Percentiles rank a stretch among this genome's conserved stretches.
phyloP scores from a whole-genome alignment of 2,888 invertebrate species.

The Lithophane semibrunnea region DNA sequence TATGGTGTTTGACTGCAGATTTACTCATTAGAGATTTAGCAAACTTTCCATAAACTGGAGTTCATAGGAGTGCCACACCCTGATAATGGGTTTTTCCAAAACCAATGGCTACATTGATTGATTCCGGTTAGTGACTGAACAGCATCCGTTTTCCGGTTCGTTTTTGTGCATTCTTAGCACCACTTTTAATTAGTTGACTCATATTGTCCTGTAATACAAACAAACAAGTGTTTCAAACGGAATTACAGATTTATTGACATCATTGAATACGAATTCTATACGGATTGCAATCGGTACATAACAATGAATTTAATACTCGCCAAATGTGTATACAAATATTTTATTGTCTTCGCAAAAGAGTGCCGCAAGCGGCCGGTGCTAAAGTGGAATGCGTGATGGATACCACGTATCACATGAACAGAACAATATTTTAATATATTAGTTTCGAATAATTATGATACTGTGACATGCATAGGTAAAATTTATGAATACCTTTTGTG shows the following conservation, averaged over 20 bases:
- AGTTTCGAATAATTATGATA: conserved; percentile 33
- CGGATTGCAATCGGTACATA: conserved; percentile 42
- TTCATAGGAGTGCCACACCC: background rate
- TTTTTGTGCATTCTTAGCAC: conserved; percentile 30
- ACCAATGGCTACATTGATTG: background rate
- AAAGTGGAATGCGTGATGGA: conserved; percentile 56
- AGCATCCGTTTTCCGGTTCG: conserved; percentile 45
- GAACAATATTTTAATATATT: conserved; percentile 49
- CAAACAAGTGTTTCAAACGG: conserved; percentile 27
- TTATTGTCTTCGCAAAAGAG: conserved; percentile 60
- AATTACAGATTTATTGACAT: conserved; percentile 43
- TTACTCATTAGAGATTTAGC: conserved; percentile 6
- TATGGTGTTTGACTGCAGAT: background rate
- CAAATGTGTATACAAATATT: conserved; percentile 64
- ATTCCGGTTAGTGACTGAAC: conserved; percentile 26
- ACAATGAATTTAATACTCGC: conserved; percentile 61
- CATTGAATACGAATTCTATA: conserved; percentile 25
- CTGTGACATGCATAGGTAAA: conserved; percentile 29
- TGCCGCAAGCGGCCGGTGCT: conserved; percentile 21
- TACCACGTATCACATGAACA: conserved; percentile 52
- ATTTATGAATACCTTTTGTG: conserved; percentile 27
- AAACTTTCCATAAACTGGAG: background rate
- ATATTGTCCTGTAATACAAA: conserved; percentile 31
- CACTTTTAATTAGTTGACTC: conserved; percentile 27
- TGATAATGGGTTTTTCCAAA: conserved; percentile 32